A percentile compares a stretch with the other conserved stretches of the same genome.
phyloP scores from a whole-genome alignment of 2,797 vertebrate species.

The Sebastes minor region DNA sequence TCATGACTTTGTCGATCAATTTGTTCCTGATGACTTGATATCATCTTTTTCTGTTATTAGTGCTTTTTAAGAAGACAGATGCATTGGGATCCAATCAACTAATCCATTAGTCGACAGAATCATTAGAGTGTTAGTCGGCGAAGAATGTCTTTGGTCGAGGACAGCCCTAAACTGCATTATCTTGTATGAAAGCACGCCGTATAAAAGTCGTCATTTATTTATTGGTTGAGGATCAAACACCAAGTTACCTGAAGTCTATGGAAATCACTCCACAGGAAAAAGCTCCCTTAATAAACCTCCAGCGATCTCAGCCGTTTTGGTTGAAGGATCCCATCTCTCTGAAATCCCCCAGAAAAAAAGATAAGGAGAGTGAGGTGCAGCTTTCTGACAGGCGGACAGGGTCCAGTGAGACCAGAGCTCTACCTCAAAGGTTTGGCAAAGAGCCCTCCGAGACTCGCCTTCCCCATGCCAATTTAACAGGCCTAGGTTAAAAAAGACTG shows the following conservation, averaged over 20 bases:
- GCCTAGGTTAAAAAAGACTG: constrained; percentile 37
- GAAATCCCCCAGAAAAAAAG: constrained; percentile 38
- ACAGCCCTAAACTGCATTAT: too few relatives aligned
- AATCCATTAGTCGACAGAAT: too few relatives aligned
- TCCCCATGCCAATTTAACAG: constrained; percentile 60
- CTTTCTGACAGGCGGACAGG: constrained; percentile 67
- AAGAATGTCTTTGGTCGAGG: too few relatives aligned
- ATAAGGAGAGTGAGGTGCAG: constrained; percentile 32
- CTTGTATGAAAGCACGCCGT: not conserved
- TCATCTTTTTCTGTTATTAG: too few relatives aligned
- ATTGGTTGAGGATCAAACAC: constrained; percentile 14
- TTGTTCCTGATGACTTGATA: too few relatives aligned
- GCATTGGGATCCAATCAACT: too few relatives aligned
- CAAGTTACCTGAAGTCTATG: constrained; percentile 14
- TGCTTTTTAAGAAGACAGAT: too few relatives aligned
- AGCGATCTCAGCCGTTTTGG: constrained; percentile 45
- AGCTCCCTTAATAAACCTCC: constrained; percentile 36
- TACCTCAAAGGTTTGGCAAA: constrained; percentile 58
- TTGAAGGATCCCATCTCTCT: constrained; percentile 54
- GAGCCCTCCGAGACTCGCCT: constrained; percentile 36
- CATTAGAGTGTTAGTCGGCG: too few relatives aligned
- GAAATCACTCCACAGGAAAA: constrained; percentile 33
- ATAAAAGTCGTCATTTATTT: not conserved
- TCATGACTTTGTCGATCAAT: too few relatives aligned
- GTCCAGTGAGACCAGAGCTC: constrained; percentile 47